Conservation (phyloP, 2,797 vertebrate genomes). For the Spizella passerina region DNA sequence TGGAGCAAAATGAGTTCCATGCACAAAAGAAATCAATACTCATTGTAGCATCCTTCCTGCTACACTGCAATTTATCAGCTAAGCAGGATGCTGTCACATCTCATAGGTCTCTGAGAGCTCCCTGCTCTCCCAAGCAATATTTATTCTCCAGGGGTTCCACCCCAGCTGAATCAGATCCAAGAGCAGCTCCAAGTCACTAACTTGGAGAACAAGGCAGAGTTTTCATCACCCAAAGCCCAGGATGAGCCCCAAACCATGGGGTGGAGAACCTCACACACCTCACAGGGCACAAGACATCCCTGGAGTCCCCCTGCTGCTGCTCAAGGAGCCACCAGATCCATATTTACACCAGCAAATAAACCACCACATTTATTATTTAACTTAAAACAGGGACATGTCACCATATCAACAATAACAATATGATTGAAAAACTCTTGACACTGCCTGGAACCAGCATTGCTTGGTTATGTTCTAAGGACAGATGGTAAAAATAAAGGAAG, state of each 20-base stretch:
- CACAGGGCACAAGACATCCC: fast-evolving
- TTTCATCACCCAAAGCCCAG: not conserved
- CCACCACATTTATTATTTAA: not conserved
- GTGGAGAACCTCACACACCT: fast-evolving
- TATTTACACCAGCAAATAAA: not conserved
- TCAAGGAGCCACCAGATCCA: not conserved
- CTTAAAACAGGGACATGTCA: not conserved
- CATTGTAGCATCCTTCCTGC: conserved; percentile 75
- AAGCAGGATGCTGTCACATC: conserved; percentile 72
- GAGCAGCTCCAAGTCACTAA: not conserved
- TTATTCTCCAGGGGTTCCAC: not conserved
- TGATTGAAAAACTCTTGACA: too few species aligned
- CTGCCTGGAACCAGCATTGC: fast-evolving
- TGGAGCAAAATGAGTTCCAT: conserved; percentile 75
- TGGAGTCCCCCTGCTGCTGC: not conserved
- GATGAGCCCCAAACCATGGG: not conserved
- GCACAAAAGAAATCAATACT: conserved; percentile 82
- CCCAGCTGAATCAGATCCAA: not conserved
- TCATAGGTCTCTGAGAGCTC: conserved; percentile 38
- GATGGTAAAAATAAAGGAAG: not conserved
- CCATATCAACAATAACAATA: too few species aligned
- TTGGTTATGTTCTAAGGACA: not conserved
- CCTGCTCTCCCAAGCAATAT: conserved; percentile 8
- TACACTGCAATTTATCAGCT: conserved; percentile 73
- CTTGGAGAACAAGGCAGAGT: not conserved